A percentile compares a stretch with the other conserved stretches of the same genome.
These are phyloP conservation scores for Jordanella pulchra DNA, from an alignment of 2,797 vertebrate genomes.

Conservation along the genomic window DNA sequence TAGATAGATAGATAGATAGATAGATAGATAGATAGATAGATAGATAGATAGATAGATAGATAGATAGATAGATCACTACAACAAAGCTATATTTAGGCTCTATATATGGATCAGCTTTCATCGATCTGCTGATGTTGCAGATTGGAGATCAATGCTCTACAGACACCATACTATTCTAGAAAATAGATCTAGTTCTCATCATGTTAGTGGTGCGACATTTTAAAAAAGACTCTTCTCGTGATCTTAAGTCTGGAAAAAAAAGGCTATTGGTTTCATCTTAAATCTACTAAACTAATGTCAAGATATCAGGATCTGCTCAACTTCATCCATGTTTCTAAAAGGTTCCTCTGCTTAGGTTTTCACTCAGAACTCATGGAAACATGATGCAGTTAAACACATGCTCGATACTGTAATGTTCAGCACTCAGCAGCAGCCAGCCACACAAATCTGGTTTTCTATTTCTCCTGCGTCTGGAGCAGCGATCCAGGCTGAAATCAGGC, in stretches of 20 bases:
- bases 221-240: constrained; percentile 44
- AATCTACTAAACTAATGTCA: constrained; percentile 42
- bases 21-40: no score
- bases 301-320: constrained; percentile 52
- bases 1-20: no score
- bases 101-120: constrained; percentile 56
- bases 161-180: constrained; percentile 15
- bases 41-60: no score
- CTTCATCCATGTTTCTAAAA: constrained; percentile 31
- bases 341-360: constrained; percentile 22
- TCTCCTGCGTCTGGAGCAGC: constrained; percentile 31
- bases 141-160: constrained; percentile 28
- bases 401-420: neutral
- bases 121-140: constrained; percentile 50
- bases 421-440: constrained; percentile 25
- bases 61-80: no score
- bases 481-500: constrained; percentile 46
- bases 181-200: constrained; percentile 39
- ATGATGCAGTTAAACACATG: no score
- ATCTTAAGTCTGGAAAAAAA: constrained; percentile 24
- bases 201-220: constrained; percentile 51
- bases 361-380: neutral
- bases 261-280: constrained; percentile 4
- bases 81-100: constrained; percentile 47
- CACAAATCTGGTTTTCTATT: constrained; percentile 14